Conservation (phyloP, 2,113 vertebrate species). For the Hemichromis elongatus region DNA sequence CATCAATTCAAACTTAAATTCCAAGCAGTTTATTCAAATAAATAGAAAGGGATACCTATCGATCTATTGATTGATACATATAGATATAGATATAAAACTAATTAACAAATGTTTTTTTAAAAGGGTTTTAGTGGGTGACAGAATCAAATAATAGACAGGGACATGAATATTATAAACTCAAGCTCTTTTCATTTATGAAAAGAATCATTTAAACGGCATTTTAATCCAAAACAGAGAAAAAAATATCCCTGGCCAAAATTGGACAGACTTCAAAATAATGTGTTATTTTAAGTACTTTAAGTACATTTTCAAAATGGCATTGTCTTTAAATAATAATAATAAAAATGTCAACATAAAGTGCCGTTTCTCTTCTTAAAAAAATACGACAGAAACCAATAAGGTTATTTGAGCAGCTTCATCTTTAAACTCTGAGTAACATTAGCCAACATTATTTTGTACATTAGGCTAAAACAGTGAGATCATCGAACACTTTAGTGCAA, state of each 20-base stretch:
- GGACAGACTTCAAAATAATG: neutral
- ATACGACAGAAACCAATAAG: neutral
- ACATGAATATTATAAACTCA: neutral
- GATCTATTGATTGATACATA: too few relatives aligned
- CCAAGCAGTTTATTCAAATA: neutral
- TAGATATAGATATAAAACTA: too few relatives aligned
- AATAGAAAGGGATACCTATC: too few relatives aligned
- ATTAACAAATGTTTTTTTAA: neutral
- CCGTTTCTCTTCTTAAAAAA: neutral
- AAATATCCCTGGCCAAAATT: neutral
- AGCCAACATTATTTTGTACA: neutral
- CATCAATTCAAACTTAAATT: neutral
- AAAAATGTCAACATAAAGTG: neutral
- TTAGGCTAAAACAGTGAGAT: neutral
- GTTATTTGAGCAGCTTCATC: neutral
- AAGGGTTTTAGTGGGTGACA: neutral
- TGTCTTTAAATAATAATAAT: neutral
- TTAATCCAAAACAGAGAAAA: neutral
- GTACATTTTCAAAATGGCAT: neutral
- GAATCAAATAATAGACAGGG: neutral
- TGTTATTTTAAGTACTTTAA: neutral
- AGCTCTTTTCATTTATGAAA: too few relatives aligned
- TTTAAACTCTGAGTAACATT: neutral
- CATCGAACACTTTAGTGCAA: neutral
- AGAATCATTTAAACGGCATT: neutral